Evolutionary conservation across 1,140 invertebrate genomes (phyloP).

Genomic region (Gonatopus flavifemur): DNA sequence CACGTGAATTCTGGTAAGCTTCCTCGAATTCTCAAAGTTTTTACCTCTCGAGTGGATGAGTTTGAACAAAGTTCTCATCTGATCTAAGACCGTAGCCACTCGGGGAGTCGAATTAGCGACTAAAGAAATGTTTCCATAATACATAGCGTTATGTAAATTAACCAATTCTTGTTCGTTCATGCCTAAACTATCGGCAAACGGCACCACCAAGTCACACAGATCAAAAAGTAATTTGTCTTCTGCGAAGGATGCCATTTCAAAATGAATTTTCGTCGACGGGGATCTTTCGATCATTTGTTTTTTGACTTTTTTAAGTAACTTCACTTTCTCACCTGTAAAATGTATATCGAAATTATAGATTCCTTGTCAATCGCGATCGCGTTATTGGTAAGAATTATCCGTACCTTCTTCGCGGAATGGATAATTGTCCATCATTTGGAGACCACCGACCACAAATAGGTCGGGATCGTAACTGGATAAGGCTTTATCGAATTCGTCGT

Average conservation of each 20-base stretch:
- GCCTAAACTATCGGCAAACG: conserved; percentile 81
- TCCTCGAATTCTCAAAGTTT: conserved; percentile 55
- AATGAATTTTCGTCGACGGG: conserved; percentile 70
- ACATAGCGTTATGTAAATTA: conserved; percentile 72
- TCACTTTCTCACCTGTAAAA: conserved; percentile 64
- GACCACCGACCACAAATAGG: conserved; percentile 78
- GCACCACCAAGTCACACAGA: conserved; percentile 69
- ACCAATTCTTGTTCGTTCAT: conserved; percentile 90
- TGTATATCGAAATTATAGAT: too few species aligned
- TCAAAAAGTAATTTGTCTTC: conserved; percentile 71
- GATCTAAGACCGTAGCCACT: conserved; percentile 78
- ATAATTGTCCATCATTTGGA: conserved; percentile 92
- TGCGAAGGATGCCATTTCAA: conserved; percentile 86
- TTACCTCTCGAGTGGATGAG: conserved; percentile 56
- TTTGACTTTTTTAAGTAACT: conserved; percentile 68
- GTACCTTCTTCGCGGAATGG: conserved; percentile 69
- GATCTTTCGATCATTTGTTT: conserved; percentile 68
- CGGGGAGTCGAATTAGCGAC: conserved; percentile 79
- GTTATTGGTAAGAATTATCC: neutral
- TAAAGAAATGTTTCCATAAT: conserved; percentile 72
- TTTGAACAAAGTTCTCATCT: conserved; percentile 78
- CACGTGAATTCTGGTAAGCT: conserved; percentile 78
- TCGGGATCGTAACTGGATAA: conserved; percentile 70
- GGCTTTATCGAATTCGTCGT: conserved; percentile 69
- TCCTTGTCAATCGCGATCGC: neutral